A percentile compares a stretch with the other conserved stretches of the same genome.
Conservation (phyloP, 1,140 invertebrate species). For the Brachionus manjavacas region DNA sequence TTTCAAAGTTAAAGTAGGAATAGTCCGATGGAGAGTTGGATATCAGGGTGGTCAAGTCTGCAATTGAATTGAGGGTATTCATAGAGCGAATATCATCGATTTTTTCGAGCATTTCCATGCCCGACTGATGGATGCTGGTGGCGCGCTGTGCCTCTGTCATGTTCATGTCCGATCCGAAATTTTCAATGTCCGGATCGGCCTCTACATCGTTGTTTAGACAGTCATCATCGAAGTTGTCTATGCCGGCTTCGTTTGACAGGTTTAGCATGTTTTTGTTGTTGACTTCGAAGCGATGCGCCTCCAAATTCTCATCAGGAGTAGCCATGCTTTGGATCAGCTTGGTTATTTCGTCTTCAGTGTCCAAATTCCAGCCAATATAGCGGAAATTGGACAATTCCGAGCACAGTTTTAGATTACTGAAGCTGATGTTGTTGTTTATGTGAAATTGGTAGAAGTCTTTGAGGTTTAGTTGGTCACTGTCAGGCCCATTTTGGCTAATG, state of each 20-base stretch:
- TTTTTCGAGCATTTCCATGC: slow-evolving; percentile 32
- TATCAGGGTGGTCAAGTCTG: slow-evolving; percentile 35
- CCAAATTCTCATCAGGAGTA: not conserved
- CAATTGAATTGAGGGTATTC: not conserved
- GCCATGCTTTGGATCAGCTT: slow-evolving; percentile 12
- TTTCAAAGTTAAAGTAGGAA: slow-evolving; percentile 38
- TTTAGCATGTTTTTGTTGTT: not conserved
- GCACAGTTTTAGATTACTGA: not conserved
- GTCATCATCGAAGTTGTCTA: slow-evolving; percentile 5
- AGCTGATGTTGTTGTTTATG: not conserved
- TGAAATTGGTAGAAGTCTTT: not conserved
- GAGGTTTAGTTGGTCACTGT: not conserved
- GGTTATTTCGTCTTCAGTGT: slow-evolving; percentile 27
- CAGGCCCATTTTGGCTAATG: not conserved
- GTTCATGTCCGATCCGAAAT: not conserved
- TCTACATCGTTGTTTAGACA: slow-evolving; percentile 10
- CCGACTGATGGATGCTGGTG: slow-evolving; percentile 3
- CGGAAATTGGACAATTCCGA: slow-evolving; percentile 33
- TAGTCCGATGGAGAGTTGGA: slow-evolving; percentile 36
- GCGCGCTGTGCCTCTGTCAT: not conserved
- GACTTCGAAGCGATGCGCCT: slow-evolving; percentile 31
- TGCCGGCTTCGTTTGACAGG: not conserved
- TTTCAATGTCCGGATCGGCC: not conserved
- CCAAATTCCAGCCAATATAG: slow-evolving; percentile 35
- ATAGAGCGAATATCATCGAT: slow-evolving; percentile 13